A percentile compares a stretch with the other conserved stretches of the same genome.
phyloP scores from a whole-genome alignment of 1,140 invertebrate species.

The Rhyzopertha dominica region DNA sequence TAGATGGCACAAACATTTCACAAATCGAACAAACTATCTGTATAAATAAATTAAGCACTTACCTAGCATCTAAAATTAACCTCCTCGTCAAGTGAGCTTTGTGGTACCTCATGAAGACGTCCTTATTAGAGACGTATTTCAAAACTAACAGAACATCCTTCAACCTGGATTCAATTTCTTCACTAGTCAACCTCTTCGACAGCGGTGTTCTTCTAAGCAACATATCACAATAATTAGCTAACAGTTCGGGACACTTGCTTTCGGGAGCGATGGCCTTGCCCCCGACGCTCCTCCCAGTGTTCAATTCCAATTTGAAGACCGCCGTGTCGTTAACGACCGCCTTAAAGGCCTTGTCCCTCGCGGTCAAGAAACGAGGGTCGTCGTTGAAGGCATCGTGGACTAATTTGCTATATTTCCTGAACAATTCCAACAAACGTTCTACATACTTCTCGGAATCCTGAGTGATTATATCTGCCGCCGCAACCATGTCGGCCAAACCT shows the following conservation, averaged over 20 bases:
- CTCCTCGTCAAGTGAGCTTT: conserved; percentile 96
- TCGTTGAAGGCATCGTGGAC: conserved; percentile 94
- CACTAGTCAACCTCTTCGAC: conserved; percentile 93
- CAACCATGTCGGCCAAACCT: conserved; percentile 95
- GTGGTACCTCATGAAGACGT: conserved; percentile 99
- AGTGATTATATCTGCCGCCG: conserved; percentile 92
- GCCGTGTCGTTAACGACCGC: conserved; percentile 97
- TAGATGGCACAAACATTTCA: neutral
- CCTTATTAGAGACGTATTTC: conserved; percentile 99
- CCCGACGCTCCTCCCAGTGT: conserved; percentile 54
- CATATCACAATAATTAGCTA: conserved; percentile 99
- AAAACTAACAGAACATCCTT: conserved; percentile 91
- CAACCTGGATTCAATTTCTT: conserved; percentile 93
- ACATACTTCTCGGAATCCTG: conserved; percentile 99
- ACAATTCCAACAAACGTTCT: conserved; percentile 89
- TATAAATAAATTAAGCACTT: conserved; percentile 6
- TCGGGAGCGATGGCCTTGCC: conserved; percentile 70
- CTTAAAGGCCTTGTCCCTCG: conserved; percentile 97
- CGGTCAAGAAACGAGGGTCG: conserved; percentile 95
- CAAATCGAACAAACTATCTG: conserved; percentile 4
- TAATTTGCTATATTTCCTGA: conserved; percentile 85
- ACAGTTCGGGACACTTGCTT: conserved; percentile 96
- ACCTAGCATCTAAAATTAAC: conserved; percentile 79
- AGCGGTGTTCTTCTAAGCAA: conserved; percentile 92
- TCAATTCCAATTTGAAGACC: conserved; percentile 78